phyloP scores from a whole-genome alignment of 1,140 invertebrate species.

The Drosophila pallidifrons region DNA sequence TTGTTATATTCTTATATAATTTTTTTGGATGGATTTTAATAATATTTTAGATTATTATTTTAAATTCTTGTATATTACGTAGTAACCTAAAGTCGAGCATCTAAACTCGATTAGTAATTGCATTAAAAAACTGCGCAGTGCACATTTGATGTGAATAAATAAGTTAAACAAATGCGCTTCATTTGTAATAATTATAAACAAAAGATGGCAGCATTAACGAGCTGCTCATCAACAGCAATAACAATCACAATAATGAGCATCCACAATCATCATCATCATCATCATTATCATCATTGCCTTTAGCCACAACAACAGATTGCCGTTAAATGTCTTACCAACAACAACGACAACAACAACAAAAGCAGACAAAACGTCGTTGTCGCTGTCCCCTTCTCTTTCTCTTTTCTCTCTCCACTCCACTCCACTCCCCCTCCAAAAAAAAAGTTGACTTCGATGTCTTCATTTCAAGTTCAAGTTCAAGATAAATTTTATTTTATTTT shows the following conservation, averaged over 20 bases:
- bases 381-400: slow-evolving; percentile 11
- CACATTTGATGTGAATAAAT: slow-evolving; percentile 13
- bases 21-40: neutral
- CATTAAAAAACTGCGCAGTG: slow-evolving; percentile 30
- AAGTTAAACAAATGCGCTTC: slow-evolving; percentile 12
- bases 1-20: neutral
- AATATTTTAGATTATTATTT: neutral
- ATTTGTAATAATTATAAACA: slow-evolving; percentile 23
- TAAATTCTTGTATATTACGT: neutral
- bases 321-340: slow-evolving; percentile 38
- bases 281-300: slow-evolving; percentile 14
- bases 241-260: slow-evolving; percentile 7
- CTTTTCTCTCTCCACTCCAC: neutral
- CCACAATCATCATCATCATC: slow-evolving; percentile 18
- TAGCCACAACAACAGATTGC: slow-evolving; percentile 26
- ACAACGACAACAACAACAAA: slow-evolving; percentile 34
- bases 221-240: slow-evolving; percentile 29
- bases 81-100: neutral
- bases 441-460: slow-evolving; percentile 68
- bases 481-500: slow-evolving; percentile 82
- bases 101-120: neutral
- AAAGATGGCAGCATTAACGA: slow-evolving; percentile 22
- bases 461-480: slow-evolving; percentile 83
- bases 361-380: slow-evolving; percentile 39
- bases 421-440: slow-evolving; percentile 1